phyloP scores from a whole-genome alignment of 2,113 vertebrate species.

The Oxyruncus cristatus region DNA sequence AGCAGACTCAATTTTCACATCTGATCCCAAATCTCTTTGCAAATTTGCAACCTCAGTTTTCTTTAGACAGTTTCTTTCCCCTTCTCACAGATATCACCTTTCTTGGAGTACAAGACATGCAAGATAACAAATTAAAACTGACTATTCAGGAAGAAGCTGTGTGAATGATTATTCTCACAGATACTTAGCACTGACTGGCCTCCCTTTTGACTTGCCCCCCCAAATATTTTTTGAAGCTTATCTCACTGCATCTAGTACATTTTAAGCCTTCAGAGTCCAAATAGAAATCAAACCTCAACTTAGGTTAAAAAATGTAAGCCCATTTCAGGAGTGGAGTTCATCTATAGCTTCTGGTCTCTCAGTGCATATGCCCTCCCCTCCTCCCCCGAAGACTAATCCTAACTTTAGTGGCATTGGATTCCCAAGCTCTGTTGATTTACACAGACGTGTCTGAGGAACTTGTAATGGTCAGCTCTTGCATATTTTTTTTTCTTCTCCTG shows the following conservation, averaged over 20 bases:
- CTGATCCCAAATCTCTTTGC: constrained; percentile 41
- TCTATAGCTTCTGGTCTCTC: rapidly evolving
- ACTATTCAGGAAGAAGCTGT: not conserved
- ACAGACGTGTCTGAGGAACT: not conserved
- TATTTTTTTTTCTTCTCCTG: not conserved
- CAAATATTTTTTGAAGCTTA: not conserved
- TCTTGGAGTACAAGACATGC: not conserved
- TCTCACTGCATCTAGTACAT: not conserved
- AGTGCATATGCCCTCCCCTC: not conserved
- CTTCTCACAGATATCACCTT: not conserved
- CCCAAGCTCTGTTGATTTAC: not conserved
- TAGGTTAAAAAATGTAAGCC: not conserved
- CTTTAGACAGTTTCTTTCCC: not conserved
- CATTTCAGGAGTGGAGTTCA: not conserved
- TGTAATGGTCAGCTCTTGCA: rapidly evolving
- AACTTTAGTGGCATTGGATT: not conserved
- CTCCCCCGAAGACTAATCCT: not conserved
- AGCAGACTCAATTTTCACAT: constrained; percentile 39
- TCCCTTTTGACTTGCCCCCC: not conserved
- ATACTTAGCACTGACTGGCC: not conserved
- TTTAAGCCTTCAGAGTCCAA: not conserved
- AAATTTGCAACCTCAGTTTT: constrained; percentile 32
- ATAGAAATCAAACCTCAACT: not conserved
- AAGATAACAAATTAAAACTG: constrained; percentile 24
- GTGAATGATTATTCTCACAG: not conserved